phyloP scores from a whole-genome alignment of 2,113 vertebrate genomes.

The Marmota flaviventris region DNA sequence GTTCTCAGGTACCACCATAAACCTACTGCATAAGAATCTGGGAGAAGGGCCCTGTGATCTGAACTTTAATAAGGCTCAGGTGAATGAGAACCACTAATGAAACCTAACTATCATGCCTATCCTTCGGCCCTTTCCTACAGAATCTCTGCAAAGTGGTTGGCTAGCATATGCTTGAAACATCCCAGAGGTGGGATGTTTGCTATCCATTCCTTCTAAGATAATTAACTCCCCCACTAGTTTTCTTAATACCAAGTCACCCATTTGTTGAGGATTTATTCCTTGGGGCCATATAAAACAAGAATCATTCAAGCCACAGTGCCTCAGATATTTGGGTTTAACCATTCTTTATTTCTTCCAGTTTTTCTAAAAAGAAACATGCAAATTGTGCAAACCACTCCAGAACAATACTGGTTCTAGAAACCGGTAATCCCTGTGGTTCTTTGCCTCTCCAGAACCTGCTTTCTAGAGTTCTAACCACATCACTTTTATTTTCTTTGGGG shows the following conservation, averaged over 20 bases:
- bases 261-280: neutral
- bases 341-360: neutral
- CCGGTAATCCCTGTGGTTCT: neutral
- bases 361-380: neutral
- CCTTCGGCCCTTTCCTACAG: neutral
- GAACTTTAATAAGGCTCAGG: neutral
- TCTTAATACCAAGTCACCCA: neutral
- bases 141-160: neutral
- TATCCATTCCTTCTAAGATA: neutral
- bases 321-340: neutral
- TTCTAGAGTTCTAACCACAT: neutral
- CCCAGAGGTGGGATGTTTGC: neutral
- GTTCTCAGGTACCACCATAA: neutral
- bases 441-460: neutral
- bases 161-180: neutral
- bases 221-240: neutral
- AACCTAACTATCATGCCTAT: neutral
- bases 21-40: neutral
- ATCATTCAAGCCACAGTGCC: neutral
- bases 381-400: neutral
- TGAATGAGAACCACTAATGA: neutral
- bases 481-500: neutral
- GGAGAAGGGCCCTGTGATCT: neutral
- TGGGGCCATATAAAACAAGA: neutral
- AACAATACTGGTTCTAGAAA: neutral